phyloP scores from a whole-genome alignment of 2,888 invertebrate genomes.

The Muscina levida region DNA sequence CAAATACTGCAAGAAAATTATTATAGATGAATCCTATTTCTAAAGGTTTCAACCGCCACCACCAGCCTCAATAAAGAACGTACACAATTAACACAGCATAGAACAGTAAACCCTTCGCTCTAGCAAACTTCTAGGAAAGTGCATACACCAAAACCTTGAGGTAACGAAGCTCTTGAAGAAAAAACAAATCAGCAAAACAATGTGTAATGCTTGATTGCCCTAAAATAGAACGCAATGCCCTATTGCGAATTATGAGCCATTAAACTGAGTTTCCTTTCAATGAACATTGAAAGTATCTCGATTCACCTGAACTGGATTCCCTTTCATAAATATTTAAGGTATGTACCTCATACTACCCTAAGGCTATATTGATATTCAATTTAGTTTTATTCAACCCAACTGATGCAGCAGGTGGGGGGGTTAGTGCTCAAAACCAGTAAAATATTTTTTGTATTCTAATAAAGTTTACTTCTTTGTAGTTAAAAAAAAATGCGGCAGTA shows the following conservation, averaged over 20 bases:
- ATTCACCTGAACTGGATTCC: too few relatives aligned
- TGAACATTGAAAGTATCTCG: constrained; percentile 10
- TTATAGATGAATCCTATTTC: constrained; percentile 34
- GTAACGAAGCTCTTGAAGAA: neutral
- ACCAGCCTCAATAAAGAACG: constrained; percentile 1
- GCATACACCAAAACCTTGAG: neutral
- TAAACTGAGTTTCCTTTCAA: constrained; percentile 9
- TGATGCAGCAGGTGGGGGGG: too few relatives aligned
- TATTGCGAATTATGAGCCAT: neutral
- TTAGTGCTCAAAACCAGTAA: too few relatives aligned
- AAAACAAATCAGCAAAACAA: neutral
- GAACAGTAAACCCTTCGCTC: constrained; percentile 12
- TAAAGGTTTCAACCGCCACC: neutral
- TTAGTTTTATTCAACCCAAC: too few relatives aligned
- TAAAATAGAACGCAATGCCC: constrained; percentile 22
- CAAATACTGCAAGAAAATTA: constrained; percentile 6
- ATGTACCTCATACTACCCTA: too few relatives aligned
- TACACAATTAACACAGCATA: neutral
- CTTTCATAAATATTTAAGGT: too few relatives aligned
- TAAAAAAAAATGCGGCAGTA: too few relatives aligned
- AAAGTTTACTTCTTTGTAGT: too few relatives aligned
- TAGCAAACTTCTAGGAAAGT: neutral
- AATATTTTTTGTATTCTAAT: too few relatives aligned
- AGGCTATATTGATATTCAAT: too few relatives aligned
- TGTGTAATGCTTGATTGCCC: constrained; percentile 41